Percentiles rank a stretch among this genome's conserved stretches.
These are phyloP conservation scores for Argyresthia goedartella DNA, from an alignment of 2,888 invertebrate genomes.

Conservation along the genomic window DNA sequence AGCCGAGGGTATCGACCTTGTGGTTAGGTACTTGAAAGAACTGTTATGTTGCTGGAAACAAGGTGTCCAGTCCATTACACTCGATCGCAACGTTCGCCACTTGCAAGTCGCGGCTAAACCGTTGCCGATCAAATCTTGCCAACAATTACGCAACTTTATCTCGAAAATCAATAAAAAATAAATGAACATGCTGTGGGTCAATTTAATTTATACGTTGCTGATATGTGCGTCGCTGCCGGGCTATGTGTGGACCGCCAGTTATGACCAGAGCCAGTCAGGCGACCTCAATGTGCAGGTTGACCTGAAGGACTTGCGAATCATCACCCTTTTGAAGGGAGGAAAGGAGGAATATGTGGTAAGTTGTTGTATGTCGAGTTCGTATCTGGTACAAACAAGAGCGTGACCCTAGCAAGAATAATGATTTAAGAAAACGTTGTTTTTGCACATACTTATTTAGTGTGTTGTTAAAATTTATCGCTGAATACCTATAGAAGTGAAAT, in stretches of 20 bases:
- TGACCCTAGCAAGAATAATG: no score
- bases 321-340: constrained; percentile 75
- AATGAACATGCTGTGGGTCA: constrained; percentile 17
- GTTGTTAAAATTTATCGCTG: no score
- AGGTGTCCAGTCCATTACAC: constrained; percentile 19
- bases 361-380: constrained; percentile 4
- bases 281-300: constrained; percentile 84
- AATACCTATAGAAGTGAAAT: no score
- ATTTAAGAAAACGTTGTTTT: no score
- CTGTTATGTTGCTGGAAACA: constrained; percentile 67
- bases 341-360: constrained; percentile 73
- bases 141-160: background rate
- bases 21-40: constrained; percentile 56
- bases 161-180: constrained; percentile 20
- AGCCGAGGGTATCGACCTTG: constrained; percentile 65
- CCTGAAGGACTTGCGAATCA: constrained; percentile 81
- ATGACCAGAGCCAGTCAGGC: constrained; percentile 83
- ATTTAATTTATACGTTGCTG: background rate
- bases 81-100: constrained; percentile 21
- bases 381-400: no score
- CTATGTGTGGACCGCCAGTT: constrained; percentile 26
- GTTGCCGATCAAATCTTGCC: background rate
- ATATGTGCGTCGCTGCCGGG: constrained; percentile 19
- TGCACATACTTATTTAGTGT: no score
- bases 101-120: constrained; percentile 1